Evolutionary conservation across 2,797 vertebrate species (phyloP), one percentile per base, ranked within the genome.

Genomic region (Octomys mimax): DNA sequence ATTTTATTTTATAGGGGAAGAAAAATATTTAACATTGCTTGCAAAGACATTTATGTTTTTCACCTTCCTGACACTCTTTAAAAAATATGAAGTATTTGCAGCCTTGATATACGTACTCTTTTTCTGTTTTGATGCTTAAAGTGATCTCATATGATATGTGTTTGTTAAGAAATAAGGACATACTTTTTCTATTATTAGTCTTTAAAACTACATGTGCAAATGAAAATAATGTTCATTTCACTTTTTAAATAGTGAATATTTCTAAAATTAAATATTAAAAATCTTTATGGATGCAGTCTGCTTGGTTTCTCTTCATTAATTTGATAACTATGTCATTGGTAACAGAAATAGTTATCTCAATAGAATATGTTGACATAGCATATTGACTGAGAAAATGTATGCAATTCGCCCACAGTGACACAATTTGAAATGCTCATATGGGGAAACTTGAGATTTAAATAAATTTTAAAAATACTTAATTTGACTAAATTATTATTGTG

Each of bases 181-280:
- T 86, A 24, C 9, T 91, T 93, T 54, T 24, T 42, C 12, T 57
- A 33, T 6, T 6, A 31, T 80, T 87, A n/a, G n/a, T 49, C 16
- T 86, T 66, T 87, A 39, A 83, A 96, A 80, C 46, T 66, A 42
- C 7, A 73, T 77, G 80, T 88, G 12, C 31, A 95, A 81, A 70
- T 68, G 39, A 70, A 93, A 84, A 77, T 75, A 18, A 24, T 36
- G 16, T 62, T 88, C 10, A 84, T 75, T 90, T 94, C 61, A 85
- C 66, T 75, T 95, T 68, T 28, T 66, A 59, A 75, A 59, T 21
- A 80, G 12, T 49, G 26, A 21, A 42, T 31, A 81, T 80, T 87
- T 85, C n/a, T 92, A 81, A 94, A 91, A 68, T 91, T 88, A 87
- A 61, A 4, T 90, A 77, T 64, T 91, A 64, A 5, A 18, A 68